These are phyloP conservation scores for Phalloptychus januarius DNA, from an alignment of 2,797 vertebrate genomes.

Conservation along the genomic window DNA sequence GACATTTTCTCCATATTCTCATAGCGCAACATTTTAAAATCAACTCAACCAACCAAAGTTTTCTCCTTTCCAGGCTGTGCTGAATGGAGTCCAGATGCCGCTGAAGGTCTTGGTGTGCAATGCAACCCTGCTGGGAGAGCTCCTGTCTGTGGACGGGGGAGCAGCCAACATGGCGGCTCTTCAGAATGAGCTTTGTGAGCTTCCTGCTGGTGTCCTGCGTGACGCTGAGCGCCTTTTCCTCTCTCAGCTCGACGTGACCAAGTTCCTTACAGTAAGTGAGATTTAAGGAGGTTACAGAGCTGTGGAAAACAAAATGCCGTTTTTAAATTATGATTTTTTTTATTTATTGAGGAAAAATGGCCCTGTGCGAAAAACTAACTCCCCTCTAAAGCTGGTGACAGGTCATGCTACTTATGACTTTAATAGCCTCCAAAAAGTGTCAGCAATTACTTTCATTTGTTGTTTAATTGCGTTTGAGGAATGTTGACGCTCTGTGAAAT, in stretches of 20 bases:
- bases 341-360: not conserved
- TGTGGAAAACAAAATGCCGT: not conserved
- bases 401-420: not conserved
- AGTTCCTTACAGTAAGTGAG: conserved; percentile 75
- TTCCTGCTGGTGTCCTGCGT: conserved; percentile 74
- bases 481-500: not conserved
- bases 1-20: not conserved
- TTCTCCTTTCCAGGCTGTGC: conserved; percentile 66
- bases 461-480: not conserved
- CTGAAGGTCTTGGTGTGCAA: conserved; percentile 83
- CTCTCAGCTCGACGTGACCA: conserved; percentile 80
- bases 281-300: not conserved
- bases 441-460: not conserved
- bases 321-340: not conserved
- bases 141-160: conserved; percentile 60
- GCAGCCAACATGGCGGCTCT: conserved; percentile 59
- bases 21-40: not conserved
- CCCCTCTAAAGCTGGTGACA: not conserved
- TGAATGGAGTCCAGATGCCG: conserved; percentile 56
- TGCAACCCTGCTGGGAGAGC: conserved; percentile 61
- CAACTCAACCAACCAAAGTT: not conserved
- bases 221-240: conserved; percentile 80
- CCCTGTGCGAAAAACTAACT: not conserved
- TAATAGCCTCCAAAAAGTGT: not conserved
- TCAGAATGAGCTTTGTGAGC: conserved; percentile 78